phyloP scores from a whole-genome alignment of 2,797 vertebrate genomes.

The Pangasius mekongensis region DNA sequence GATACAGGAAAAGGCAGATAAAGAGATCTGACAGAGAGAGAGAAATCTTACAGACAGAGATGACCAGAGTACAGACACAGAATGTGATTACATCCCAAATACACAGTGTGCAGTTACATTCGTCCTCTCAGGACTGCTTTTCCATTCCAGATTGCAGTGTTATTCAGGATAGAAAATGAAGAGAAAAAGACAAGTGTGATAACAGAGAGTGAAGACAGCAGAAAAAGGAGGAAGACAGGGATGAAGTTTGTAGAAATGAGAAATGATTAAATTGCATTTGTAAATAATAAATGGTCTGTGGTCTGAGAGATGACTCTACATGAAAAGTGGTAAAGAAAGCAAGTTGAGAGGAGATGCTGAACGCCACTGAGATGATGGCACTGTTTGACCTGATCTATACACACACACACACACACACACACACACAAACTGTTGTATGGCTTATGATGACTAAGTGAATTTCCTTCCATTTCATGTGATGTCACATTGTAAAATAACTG shows the following conservation, averaged over 20 bases:
- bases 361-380: not conserved
- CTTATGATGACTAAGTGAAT: too few species aligned
- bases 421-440: not conserved
- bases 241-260: slow-evolving; percentile 62
- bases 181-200: slow-evolving; percentile 36
- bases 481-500: too few species aligned
- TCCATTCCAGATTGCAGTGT: slow-evolving; percentile 61
- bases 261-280: slow-evolving; percentile 54
- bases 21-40: not conserved
- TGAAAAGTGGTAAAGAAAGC: slow-evolving; percentile 13
- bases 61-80: not conserved
- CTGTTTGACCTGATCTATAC: not conserved
- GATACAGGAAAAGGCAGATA: not conserved
- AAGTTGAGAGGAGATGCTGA: not conserved
- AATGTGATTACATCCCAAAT: slow-evolving; percentile 9
- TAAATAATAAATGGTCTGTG: slow-evolving; percentile 65
- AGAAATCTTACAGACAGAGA: not conserved
- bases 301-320: slow-evolving; percentile 17
- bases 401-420: not conserved
- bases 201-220: slow-evolving; percentile 23
- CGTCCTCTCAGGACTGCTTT: slow-evolving; percentile 55
- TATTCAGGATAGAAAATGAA: slow-evolving; percentile 54
- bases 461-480: too few species aligned
- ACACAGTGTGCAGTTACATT: slow-evolving; percentile 36
- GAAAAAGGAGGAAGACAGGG: slow-evolving; percentile 21